These are phyloP conservation scores for Drosophila prolongata DNA, from an alignment of 2,888 invertebrate genomes.

Conservation along the genomic window DNA sequence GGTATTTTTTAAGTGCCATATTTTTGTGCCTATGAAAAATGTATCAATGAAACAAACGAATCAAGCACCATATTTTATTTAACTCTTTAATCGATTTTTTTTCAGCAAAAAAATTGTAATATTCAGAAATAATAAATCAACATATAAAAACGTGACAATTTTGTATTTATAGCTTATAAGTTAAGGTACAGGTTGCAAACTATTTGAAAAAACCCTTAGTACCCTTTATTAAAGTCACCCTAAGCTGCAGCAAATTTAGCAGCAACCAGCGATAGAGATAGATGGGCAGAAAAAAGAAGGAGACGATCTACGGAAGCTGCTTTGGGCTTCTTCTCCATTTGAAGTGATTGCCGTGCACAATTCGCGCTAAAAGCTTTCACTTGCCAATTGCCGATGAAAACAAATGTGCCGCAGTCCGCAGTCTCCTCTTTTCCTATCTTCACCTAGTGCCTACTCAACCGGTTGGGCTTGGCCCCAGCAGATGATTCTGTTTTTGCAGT, in stretches of 20 bases:
- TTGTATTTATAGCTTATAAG: too few species aligned
- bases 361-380: constrained; percentile 74
- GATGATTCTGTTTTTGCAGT: constrained; percentile 41
- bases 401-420: constrained; percentile 47
- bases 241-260: constrained; percentile 8
- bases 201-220: background rate
- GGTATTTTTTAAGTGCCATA: too few species aligned
- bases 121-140: too few species aligned
- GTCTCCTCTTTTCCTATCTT: constrained; percentile 5
- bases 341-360: constrained; percentile 67
- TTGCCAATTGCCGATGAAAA: constrained; percentile 70
- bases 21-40: too few species aligned
- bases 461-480: constrained; percentile 24
- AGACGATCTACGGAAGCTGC: constrained; percentile 12
- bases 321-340: constrained; percentile 41
- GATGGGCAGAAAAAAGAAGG: constrained; percentile 2
- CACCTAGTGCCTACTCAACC: constrained; percentile 28
- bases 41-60: too few species aligned
- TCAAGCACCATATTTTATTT: too few species aligned
- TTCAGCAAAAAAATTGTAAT: too few species aligned
- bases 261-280: background rate
- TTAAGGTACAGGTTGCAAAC: background rate
- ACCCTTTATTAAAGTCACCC: background rate
- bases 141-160: too few species aligned
- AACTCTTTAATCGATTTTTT: too few species aligned